Conservation (phyloP, 2,888 invertebrate species). For the Pheosia tremula region DNA sequence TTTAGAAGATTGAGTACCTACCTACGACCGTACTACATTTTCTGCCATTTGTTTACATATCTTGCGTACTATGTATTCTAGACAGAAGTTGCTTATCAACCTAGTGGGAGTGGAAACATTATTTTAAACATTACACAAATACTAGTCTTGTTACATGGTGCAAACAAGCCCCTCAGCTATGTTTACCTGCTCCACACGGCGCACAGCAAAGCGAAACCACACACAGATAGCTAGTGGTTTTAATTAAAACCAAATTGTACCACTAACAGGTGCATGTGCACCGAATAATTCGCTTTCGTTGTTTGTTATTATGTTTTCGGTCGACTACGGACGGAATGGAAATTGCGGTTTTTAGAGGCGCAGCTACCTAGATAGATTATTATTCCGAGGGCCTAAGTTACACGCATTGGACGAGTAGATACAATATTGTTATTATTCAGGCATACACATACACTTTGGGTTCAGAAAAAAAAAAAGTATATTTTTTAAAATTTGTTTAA, state of each 20-base stretch:
- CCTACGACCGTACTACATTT: too few relatives aligned
- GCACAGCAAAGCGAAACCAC: slow-evolving; percentile 19
- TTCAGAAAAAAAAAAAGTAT: too few relatives aligned
- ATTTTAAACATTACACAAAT: neutral
- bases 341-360: slow-evolving; percentile 24
- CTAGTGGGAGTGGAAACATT: neutral
- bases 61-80: too few relatives aligned
- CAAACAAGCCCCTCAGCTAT: slow-evolving; percentile 3
- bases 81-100: too few relatives aligned
- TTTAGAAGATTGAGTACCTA: too few relatives aligned
- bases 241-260: slow-evolving; percentile 43
- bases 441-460: too few relatives aligned
- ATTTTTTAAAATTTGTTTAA: too few relatives aligned
- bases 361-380: neutral
- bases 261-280: slow-evolving; percentile 24
- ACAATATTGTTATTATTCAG: too few relatives aligned
- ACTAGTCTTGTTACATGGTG: neutral
- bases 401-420: too few relatives aligned
- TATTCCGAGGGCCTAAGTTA: neutral
- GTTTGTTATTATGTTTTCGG: slow-evolving; percentile 27
- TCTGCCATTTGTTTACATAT: too few relatives aligned
- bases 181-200: slow-evolving; percentile 11
- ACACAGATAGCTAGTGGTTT: slow-evolving; percentile 36
- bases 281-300: slow-evolving; percentile 17
- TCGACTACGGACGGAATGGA: slow-evolving; percentile 20